These are phyloP conservation scores for Diloba caeruleocephala DNA, from an alignment of 2,888 invertebrate species.

Conservation along the genomic window DNA sequence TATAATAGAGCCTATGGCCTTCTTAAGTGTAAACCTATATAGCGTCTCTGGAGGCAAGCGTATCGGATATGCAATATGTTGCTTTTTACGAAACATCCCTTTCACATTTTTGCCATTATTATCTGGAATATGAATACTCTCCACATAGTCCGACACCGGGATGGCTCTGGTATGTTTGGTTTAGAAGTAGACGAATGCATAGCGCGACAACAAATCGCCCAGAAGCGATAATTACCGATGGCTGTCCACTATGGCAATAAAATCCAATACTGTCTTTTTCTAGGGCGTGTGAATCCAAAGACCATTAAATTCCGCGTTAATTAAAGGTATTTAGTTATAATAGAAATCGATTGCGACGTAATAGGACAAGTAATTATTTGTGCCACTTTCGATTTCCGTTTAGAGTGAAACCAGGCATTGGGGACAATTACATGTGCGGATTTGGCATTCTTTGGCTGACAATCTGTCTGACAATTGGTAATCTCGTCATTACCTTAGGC, in stretches of 20 bases:
- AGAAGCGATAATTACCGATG: background rate
- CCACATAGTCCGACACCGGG: no score
- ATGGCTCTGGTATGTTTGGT: no score
- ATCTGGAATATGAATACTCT: no score
- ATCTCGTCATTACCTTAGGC: background rate
- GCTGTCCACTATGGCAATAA: constrained; percentile 3
- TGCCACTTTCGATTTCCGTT: constrained; percentile 46
- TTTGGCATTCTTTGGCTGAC: constrained; percentile 6
- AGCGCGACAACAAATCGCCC: no score
- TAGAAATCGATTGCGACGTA: constrained; percentile 45
- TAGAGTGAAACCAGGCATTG: constrained; percentile 25
- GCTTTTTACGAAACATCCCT: no score
- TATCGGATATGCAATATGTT: no score
- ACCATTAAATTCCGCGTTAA: constrained; percentile 23
- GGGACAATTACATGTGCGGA: constrained; percentile 21
- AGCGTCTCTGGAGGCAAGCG: no score
- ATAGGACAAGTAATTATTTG: constrained; percentile 36
- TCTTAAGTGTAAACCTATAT: no score
- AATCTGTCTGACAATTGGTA: constrained; percentile 4
- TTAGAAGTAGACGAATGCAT: no score
- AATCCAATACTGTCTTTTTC: constrained; percentile 6
- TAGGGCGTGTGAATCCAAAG: constrained; percentile 28
- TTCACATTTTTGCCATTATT: no score
- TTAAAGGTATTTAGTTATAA: constrained; percentile 44
- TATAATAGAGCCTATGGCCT: no score